Evolutionary conservation across 1,140 invertebrate genomes (phyloP).

Genomic region (Solenopsis invicta): DNA sequence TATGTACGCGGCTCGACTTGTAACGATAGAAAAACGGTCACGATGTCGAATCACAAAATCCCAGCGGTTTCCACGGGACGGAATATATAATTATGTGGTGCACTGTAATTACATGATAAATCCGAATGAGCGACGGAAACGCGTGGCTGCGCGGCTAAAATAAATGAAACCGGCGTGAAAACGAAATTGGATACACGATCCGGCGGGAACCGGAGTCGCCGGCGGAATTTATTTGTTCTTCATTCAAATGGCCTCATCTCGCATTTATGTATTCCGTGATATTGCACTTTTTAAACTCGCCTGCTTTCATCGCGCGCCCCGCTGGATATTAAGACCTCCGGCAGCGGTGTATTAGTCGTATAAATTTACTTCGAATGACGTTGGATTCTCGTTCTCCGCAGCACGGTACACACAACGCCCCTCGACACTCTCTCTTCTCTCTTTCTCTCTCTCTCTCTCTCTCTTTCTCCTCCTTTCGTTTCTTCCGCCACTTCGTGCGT

Average conservation of each 20-base stretch:
- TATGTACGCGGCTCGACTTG: no score
- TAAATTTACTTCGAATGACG: slow-evolving; percentile 80
- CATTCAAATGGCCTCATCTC: slow-evolving; percentile 86
- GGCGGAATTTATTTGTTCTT: slow-evolving; percentile 85
- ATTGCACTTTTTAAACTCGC: slow-evolving; percentile 84
- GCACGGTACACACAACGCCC: slow-evolving; percentile 55
- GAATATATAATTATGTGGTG: background rate
- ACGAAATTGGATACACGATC: slow-evolving; percentile 82
- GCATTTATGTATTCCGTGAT: slow-evolving; percentile 86
- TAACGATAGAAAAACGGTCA: slow-evolving; percentile 2
- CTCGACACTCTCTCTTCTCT: background rate
- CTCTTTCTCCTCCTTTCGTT: background rate
- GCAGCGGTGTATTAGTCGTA: slow-evolving; percentile 81
- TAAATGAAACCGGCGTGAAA: slow-evolving; percentile 83
- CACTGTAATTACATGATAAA: slow-evolving; percentile 67
- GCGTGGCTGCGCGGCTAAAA: slow-evolving; percentile 71
- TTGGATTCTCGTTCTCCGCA: slow-evolving; percentile 73
- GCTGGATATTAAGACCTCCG: slow-evolving; percentile 82
- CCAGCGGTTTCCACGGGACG: slow-evolving; percentile 32
- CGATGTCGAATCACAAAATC: slow-evolving; percentile 39
- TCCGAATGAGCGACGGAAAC: slow-evolving; percentile 62
- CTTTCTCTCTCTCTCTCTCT: background rate
- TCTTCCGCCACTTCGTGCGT: slow-evolving; percentile 47
- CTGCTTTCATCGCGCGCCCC: slow-evolving; percentile 76
- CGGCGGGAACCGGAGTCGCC: slow-evolving; percentile 74